These are phyloP conservation scores for Zapus hudsonius DNA, from an alignment of 2,113 vertebrate genomes.

Conservation along the genomic window DNA sequence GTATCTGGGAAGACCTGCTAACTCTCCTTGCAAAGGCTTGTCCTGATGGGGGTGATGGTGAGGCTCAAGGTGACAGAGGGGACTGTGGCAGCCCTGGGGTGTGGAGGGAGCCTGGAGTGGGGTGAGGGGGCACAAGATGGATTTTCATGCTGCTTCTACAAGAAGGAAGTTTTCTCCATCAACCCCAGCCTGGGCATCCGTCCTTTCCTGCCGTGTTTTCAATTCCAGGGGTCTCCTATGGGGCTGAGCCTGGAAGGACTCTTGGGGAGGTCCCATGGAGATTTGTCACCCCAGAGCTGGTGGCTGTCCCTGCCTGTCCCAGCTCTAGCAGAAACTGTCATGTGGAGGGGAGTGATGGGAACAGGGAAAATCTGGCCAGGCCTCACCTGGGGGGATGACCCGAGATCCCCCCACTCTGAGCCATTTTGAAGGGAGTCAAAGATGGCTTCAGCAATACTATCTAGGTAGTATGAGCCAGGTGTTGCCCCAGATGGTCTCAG, in stretches of 20 bases:
- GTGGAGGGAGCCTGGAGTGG: no score
- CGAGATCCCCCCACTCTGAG: neutral
- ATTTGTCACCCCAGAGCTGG: neutral
- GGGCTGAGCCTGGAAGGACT: neutral
- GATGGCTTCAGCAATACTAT: neutral
- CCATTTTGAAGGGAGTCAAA: neutral
- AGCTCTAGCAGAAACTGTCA: neutral
- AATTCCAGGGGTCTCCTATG: neutral
- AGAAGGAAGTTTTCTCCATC: neutral
- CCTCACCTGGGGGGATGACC: fast-evolving
- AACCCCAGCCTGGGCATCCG: fast-evolving
- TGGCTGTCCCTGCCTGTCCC: fast-evolving
- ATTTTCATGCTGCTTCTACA: neutral
- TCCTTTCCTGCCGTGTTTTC: neutral
- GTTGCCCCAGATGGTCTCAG: neutral
- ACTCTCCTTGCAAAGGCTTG: neutral
- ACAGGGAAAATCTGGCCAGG: neutral
- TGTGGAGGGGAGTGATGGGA: no score
- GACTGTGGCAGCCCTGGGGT: neutral
- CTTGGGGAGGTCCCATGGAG: fast-evolving
- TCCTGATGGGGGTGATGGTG: neutral
- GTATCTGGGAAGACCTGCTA: neutral
- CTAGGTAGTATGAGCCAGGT: neutral
- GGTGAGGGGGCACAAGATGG: fast-evolving
- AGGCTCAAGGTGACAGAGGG: neutral